Evolutionary conservation across 2,888 invertebrate genomes (phyloP).

Genomic region (Eupsilia transversa): DNA sequence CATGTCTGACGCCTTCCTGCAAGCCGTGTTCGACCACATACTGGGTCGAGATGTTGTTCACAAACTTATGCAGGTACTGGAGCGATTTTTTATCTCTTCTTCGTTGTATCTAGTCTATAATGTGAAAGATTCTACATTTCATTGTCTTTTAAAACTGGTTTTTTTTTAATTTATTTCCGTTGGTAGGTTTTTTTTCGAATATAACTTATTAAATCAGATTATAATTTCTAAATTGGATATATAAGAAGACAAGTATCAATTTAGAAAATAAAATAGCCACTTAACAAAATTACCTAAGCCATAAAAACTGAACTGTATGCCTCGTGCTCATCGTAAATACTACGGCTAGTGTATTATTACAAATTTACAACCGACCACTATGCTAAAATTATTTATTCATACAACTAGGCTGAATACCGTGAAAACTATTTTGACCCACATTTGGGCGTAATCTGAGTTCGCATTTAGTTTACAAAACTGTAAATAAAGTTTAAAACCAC

Average conservation of each 20-base stretch:
- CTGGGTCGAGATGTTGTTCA: slow-evolving; percentile 96
- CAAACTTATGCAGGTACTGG: slow-evolving; percentile 94
- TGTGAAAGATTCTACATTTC: too few relatives aligned
- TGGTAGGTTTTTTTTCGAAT: too few relatives aligned
- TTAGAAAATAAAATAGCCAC: slow-evolving; percentile 31
- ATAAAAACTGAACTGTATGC: slow-evolving; percentile 26
- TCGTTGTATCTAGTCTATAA: too few relatives aligned
- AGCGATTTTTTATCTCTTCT: too few relatives aligned
- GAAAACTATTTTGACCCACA: slow-evolving; percentile 49
- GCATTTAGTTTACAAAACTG: neutral
- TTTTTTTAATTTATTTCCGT: too few relatives aligned
- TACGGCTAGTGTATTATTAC: slow-evolving; percentile 44
- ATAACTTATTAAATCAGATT: too few relatives aligned
- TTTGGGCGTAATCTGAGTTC: slow-evolving; percentile 9
- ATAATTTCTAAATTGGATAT: slow-evolving; percentile 17
- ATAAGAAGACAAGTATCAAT: slow-evolving; percentile 1
- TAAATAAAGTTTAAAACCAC: neutral
- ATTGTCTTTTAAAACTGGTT: too few relatives aligned
- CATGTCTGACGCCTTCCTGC: slow-evolving; percentile 95
- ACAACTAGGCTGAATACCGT: slow-evolving; percentile 30
- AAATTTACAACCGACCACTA: slow-evolving; percentile 27
- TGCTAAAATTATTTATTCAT: slow-evolving; percentile 51
- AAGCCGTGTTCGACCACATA: slow-evolving; percentile 96
- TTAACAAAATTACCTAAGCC: neutral
- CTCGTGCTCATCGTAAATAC: slow-evolving; percentile 50